Percentiles rank a stretch among this genome's conserved stretches.
Conservation (phyloP, 53 echinoderm and acorn worm species). For the Mesocentrotus franciscanus region DNA sequence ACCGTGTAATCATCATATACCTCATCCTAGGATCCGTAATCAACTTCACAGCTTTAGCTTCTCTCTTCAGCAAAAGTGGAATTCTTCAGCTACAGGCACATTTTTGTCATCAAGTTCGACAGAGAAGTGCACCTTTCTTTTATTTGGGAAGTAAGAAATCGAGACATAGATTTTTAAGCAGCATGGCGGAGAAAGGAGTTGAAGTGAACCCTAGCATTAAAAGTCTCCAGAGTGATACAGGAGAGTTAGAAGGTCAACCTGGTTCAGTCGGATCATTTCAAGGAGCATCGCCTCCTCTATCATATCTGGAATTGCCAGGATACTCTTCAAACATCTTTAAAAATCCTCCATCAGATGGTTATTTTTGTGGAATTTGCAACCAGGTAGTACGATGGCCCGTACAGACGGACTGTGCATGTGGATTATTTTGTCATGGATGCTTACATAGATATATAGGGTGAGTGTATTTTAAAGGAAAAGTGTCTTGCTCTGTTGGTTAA, state of each 20-base stretch:
- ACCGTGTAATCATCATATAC: background rate
- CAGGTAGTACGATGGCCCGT: slow-evolving; percentile 43
- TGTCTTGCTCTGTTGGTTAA: background rate
- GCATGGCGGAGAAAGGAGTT: slow-evolving; percentile 28
- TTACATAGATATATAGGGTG: slow-evolving; percentile 63
- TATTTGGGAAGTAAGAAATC: background rate
- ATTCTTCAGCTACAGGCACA: background rate
- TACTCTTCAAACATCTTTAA: background rate
- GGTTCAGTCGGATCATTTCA: background rate
- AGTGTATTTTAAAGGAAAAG: background rate
- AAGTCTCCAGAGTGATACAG: slow-evolving; percentile 61
- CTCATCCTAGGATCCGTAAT: background rate
- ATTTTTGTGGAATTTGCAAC: slow-evolving; percentile 49
- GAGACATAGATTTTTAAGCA: background rate
- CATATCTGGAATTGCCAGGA: slow-evolving; percentile 25
- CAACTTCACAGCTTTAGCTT: background rate
- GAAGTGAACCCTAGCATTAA: slow-evolving; percentile 37
- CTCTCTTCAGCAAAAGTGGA: background rate
- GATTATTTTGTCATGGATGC: slow-evolving; percentile 62
- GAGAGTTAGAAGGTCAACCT: slow-evolving; percentile 20
- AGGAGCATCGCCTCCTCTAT: slow-evolving; percentile 28
- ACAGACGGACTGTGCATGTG: slow-evolving; percentile 62
- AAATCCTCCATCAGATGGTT: background rate
- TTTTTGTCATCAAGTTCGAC: background rate
- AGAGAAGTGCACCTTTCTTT: background rate